Evolutionary conservation across 1,140 invertebrate species (phyloP).

Genomic region (Drosophila takahashii): DNA sequence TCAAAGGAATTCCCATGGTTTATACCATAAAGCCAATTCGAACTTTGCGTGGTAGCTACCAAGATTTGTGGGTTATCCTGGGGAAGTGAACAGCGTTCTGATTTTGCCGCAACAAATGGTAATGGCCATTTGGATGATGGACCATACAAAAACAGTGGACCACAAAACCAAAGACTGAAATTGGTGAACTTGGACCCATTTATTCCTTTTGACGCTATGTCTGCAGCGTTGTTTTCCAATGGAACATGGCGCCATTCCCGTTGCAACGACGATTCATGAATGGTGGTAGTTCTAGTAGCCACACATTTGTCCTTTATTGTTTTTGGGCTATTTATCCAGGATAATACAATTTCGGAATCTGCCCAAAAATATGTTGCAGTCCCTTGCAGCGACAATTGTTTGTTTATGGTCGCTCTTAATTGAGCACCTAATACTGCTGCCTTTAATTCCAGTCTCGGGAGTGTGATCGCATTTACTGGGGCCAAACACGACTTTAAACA

Average conservation of each 20-base stretch:
- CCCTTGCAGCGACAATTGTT: background rate
- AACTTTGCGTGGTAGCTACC: background rate
- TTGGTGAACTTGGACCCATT: too few relatives aligned
- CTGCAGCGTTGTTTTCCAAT: background rate
- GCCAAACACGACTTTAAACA: background rate
- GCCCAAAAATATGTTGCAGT: too few relatives aligned
- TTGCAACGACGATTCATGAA: background rate
- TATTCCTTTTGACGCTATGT: too few relatives aligned
- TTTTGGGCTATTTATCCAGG: background rate
- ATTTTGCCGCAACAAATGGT: background rate
- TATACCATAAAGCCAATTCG: background rate
- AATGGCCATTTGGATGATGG: too few relatives aligned
- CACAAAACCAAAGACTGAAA: too few relatives aligned
- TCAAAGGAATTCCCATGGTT: background rate
- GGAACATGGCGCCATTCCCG: background rate
- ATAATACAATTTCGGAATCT: background rate
- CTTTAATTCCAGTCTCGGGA: background rate
- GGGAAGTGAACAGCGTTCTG: too few relatives aligned
- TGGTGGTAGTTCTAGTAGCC: background rate
- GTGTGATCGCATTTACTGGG: background rate
- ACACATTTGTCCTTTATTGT: background rate
- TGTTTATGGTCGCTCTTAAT: background rate
- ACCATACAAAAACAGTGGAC: too few relatives aligned
- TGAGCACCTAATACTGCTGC: slow-evolving; percentile 1
- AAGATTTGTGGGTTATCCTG: background rate